These are phyloP conservation scores for Eublepharis macularius DNA, from an alignment of 2,113 vertebrate species.

Conservation along the genomic window DNA sequence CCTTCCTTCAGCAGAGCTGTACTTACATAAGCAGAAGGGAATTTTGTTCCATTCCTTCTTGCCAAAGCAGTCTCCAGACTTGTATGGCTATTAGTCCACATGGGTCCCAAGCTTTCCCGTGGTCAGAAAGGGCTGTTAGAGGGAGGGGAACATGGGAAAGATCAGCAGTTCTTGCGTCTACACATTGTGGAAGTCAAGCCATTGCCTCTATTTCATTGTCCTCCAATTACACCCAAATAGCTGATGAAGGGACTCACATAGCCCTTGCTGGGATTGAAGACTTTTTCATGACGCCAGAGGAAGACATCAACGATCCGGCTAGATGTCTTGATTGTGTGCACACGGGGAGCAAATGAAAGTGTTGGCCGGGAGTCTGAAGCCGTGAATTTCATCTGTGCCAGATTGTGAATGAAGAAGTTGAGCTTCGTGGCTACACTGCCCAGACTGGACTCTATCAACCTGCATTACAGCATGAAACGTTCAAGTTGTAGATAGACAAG, in stretches of 20 bases:
- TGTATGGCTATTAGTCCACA: no score
- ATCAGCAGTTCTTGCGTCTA: no score
- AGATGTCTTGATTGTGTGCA: conserved; percentile 80
- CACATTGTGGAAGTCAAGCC: no score
- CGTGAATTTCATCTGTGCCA: conserved; percentile 97
- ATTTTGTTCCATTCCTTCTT: no score
- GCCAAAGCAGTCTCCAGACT: no score
- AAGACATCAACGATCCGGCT: conserved; percentile 85
- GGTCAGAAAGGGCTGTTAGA: no score
- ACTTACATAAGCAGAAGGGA: no score
- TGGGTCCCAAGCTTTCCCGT: no score
- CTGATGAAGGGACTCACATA: conserved; percentile 79
- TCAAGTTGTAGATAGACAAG: no score
- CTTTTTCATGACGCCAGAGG: conserved; percentile 86
- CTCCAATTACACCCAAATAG: background rate
- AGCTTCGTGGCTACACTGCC: conserved; percentile 98
- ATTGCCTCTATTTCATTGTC: background rate
- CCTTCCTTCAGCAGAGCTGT: background rate
- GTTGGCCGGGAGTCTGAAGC: conserved; percentile 84
- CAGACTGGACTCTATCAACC: conserved; percentile 95
- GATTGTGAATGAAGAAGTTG: conserved; percentile 99
- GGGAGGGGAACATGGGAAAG: no score
- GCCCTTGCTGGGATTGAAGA: conserved; percentile 85
- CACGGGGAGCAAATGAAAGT: conserved; percentile 88
- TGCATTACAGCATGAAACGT: conserved; percentile 38